Conservation (phyloP, 2,113 vertebrate genomes). For the Hymenochirus boettgeri region DNA sequence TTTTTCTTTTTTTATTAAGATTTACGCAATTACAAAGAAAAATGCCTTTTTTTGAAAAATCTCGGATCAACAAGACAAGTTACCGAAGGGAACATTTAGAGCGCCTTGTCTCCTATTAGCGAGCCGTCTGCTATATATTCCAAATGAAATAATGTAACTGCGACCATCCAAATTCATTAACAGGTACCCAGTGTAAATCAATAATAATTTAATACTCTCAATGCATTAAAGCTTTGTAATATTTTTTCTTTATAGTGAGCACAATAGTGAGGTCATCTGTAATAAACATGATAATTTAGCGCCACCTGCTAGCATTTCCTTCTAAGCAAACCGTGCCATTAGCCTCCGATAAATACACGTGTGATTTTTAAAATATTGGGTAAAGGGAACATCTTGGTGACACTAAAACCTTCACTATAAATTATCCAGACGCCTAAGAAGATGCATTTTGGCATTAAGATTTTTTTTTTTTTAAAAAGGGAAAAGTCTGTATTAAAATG, state of each 20-base stretch:
- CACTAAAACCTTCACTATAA: conserved; percentile 65
- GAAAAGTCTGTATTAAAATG: conserved; percentile 21
- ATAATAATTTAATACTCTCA: conserved; percentile 69
- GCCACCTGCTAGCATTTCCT: conserved; percentile 66
- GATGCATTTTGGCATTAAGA: conserved; percentile 37
- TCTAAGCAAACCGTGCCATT: conserved; percentile 61
- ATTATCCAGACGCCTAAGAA: conserved; percentile 62
- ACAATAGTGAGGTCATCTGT: conserved; percentile 81
- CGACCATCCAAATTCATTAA: conserved; percentile 63
- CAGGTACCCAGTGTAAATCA: conserved; percentile 64
- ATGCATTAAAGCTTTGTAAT: conserved; percentile 70
- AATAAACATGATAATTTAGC: conserved; percentile 74
- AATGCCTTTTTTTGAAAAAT: not conserved
- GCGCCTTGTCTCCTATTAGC: conserved; percentile 62
- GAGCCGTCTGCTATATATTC: conserved; percentile 65
- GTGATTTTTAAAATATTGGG: conserved; percentile 65
- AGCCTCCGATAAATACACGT: conserved; percentile 66
- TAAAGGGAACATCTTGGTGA: conserved; percentile 68
- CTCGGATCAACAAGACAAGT: not conserved
- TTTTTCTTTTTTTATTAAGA: too few relatives aligned
- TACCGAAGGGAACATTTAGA: conserved; percentile 54
- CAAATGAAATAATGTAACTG: conserved; percentile 64
- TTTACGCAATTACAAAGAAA: not conserved
- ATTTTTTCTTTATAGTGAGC: conserved; percentile 76
- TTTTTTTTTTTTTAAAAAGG: too few relatives aligned